Evolutionary conservation across 35 echinoderm and acorn worm species (phyloP).

Genomic region (Anneissia japonica): DNA sequence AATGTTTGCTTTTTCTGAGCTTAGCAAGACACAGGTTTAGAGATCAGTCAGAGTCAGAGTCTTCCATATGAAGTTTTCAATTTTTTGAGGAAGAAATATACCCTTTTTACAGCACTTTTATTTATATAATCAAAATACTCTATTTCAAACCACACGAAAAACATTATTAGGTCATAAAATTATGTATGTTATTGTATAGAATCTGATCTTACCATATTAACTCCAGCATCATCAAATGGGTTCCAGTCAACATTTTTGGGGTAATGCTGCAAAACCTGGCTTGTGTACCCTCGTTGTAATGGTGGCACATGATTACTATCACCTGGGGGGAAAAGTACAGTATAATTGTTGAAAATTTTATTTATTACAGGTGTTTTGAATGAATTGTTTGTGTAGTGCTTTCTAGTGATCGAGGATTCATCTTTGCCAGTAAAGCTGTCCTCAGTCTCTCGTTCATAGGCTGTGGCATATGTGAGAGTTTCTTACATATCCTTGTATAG

Average conservation of each 20-base stretch:
- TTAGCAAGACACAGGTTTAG: neutral
- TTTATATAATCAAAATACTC: neutral
- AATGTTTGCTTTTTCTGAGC: neutral
- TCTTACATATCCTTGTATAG: no score
- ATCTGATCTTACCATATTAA: conserved; percentile 71
- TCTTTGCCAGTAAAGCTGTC: no score
- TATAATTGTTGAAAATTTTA: no score
- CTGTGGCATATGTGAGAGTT: no score
- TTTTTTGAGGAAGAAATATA: neutral
- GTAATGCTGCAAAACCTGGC: conserved; percentile 66
- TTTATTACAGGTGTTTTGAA: no score
- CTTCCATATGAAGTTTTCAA: neutral
- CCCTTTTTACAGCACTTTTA: neutral
- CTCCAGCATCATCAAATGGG: conserved; percentile 71
- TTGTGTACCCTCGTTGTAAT: conserved; percentile 70
- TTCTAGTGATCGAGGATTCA: no score
- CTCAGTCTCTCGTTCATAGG: no score
- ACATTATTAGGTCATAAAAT: neutral
- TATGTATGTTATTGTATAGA: neutral
- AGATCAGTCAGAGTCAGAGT: neutral
- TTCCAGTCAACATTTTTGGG: conserved; percentile 71
- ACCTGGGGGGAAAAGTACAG: conserved; percentile 31
- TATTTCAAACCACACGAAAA: neutral
- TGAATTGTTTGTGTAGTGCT: no score
- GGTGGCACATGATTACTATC: conserved; percentile 81